Evolutionary conservation across 2,113 vertebrate species (phyloP).

Genomic region (Alligator sinensis): DNA sequence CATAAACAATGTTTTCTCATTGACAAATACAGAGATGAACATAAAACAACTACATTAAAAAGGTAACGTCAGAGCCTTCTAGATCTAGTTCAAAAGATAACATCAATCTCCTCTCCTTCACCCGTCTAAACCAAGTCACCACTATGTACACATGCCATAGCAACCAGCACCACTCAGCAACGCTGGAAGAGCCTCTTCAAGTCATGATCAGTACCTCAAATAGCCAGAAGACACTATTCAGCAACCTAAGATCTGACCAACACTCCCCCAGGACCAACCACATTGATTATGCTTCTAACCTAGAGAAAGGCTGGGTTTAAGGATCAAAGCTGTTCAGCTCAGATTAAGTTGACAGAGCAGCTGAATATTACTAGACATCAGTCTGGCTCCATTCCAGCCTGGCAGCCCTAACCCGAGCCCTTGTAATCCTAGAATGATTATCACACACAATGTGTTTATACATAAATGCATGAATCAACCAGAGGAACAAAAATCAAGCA

Average conservation of each 20-base stretch:
- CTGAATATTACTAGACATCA: not conserved
- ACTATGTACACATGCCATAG: not conserved
- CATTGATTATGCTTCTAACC: not conserved
- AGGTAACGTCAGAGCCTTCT: not conserved
- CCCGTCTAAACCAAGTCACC: not conserved
- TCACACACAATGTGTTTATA: not conserved
- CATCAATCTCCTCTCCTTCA: not conserved
- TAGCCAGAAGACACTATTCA: rapidly evolving
- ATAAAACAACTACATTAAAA: not conserved
- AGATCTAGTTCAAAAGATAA: not conserved
- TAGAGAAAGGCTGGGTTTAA: not conserved
- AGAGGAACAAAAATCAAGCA: not conserved
- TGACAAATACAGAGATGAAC: not conserved
- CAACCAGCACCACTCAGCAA: not conserved
- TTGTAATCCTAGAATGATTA: not conserved
- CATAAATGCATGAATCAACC: not conserved
- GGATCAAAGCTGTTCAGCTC: not conserved
- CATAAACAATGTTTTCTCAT: not conserved
- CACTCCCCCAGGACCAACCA: not conserved
- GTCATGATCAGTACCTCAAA: not conserved
- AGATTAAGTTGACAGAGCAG: not conserved
- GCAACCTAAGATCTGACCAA: not conserved
- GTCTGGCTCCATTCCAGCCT: not conserved
- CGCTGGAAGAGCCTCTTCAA: not conserved
- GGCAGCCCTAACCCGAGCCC: not conserved